phyloP scores from a whole-genome alignment of 1,140 invertebrate species.

The Orchestia grillus region DNA sequence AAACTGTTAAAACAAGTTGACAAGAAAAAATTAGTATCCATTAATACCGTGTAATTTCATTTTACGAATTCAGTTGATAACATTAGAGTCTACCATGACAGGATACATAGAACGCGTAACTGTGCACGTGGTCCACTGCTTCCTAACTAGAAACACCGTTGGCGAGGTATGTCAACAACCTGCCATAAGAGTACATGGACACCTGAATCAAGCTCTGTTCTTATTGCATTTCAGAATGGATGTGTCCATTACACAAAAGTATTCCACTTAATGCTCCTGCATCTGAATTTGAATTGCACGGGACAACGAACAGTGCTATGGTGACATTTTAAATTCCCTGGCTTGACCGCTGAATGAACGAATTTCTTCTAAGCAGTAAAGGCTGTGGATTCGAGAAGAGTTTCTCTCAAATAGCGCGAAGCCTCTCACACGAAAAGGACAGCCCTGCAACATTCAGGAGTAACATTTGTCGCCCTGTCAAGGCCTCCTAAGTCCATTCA shows the following conservation, averaged over 20 bases:
- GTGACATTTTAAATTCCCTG: neutral
- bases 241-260: neutral
- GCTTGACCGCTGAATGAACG: neutral
- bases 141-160: too few species aligned
- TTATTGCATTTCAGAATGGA: neutral
- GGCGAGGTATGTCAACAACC: too few species aligned
- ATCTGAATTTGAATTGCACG: too few species aligned
- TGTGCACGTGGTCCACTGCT: too few species aligned
- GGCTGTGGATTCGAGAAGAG: neutral
- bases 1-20: neutral
- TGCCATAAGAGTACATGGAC: neutral
- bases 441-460: neutral
- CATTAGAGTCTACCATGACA: neutral
- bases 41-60: neutral
- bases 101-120: too few species aligned
- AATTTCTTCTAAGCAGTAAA: neutral
- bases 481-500: slow-evolving; percentile 21
- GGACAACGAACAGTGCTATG: neutral
- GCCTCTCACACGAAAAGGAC: neutral
- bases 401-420: neutral
- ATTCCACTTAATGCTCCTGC: too few species aligned
- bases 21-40: neutral
- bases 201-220: neutral
- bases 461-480: slow-evolving; percentile 13
- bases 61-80: neutral